Conservation (phyloP, 1,140 invertebrate species). For the Brachionus rubens region DNA sequence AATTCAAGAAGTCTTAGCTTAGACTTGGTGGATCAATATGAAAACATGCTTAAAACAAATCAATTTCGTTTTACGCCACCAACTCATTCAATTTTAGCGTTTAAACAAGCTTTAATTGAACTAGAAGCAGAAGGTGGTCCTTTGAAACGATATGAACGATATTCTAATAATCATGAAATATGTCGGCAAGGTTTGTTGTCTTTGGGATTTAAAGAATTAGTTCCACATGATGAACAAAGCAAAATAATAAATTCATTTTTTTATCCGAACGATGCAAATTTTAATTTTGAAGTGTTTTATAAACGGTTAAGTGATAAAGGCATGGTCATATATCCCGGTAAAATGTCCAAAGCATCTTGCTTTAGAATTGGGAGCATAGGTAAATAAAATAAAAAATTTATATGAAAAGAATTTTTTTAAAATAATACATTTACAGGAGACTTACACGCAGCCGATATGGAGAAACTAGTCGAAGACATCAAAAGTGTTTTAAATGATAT, state of each 20-base stretch:
- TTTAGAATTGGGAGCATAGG: slow-evolving; percentile 64
- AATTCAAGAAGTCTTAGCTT: slow-evolving; percentile 58
- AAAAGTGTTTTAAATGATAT: slow-evolving; percentile 59
- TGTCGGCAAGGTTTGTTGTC: slow-evolving; percentile 59
- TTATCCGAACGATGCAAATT: slow-evolving; percentile 59
- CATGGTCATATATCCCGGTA: slow-evolving; percentile 63
- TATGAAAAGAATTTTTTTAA: neutral
- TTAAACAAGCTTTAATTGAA: slow-evolving; percentile 59
- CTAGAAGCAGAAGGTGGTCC: slow-evolving; percentile 60
- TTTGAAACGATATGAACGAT: slow-evolving; percentile 57
- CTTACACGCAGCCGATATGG: slow-evolving; percentile 54
- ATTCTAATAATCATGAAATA: slow-evolving; percentile 58
- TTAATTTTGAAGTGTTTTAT: slow-evolving; percentile 61
- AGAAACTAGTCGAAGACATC: slow-evolving; percentile 56
- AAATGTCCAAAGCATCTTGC: slow-evolving; percentile 61
- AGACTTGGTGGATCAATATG: slow-evolving; percentile 62
- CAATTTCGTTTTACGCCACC: slow-evolving; percentile 65
- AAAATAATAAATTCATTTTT: slow-evolving; percentile 62
- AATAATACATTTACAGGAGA: neutral
- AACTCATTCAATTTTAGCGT: slow-evolving; percentile 62
- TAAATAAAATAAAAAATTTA: slow-evolving; percentile 54
- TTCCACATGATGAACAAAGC: slow-evolving; percentile 54
- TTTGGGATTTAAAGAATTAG: slow-evolving; percentile 60
- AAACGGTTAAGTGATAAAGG: slow-evolving; percentile 60
- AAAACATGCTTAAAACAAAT: slow-evolving; percentile 58